phyloP scores from a whole-genome alignment of 2,113 vertebrate species.

The Amphilophus citrinellus region DNA sequence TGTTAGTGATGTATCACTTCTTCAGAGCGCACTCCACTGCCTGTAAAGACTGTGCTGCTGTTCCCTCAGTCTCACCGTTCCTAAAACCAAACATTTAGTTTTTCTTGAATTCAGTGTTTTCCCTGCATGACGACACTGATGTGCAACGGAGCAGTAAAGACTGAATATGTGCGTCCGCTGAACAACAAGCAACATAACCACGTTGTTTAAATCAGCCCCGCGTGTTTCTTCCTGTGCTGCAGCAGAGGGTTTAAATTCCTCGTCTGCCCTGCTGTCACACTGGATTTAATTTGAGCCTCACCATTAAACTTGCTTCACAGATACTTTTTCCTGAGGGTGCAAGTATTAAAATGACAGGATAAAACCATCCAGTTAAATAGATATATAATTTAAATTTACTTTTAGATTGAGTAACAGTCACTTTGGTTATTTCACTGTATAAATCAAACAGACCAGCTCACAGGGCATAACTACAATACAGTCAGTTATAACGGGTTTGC shows the following conservation, averaged over 20 bases:
- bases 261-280: not conserved
- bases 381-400: no score
- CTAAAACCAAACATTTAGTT: not conserved
- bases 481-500: no score
- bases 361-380: not conserved
- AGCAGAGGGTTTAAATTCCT: not conserved
- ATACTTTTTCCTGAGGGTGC: not conserved
- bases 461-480: not conserved
- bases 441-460: not conserved
- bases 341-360: not conserved
- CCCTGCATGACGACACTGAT: no score
- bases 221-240: not conserved
- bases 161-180: not conserved
- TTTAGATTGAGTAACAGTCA: no score
- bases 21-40: not conserved
- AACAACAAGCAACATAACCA: not conserved
- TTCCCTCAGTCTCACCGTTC: no score
- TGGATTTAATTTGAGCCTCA: conserved; percentile 1
- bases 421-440: not conserved
- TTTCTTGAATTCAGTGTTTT: not conserved
- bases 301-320: conserved; percentile 5
- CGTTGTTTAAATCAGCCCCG: not conserved
- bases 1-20: not conserved
- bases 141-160: not conserved
- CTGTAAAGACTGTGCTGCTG: not conserved